Base-by-base conservation (phyloP, 2,797 vertebrate genomes). In the Corythornis leucogaster region DNA sequence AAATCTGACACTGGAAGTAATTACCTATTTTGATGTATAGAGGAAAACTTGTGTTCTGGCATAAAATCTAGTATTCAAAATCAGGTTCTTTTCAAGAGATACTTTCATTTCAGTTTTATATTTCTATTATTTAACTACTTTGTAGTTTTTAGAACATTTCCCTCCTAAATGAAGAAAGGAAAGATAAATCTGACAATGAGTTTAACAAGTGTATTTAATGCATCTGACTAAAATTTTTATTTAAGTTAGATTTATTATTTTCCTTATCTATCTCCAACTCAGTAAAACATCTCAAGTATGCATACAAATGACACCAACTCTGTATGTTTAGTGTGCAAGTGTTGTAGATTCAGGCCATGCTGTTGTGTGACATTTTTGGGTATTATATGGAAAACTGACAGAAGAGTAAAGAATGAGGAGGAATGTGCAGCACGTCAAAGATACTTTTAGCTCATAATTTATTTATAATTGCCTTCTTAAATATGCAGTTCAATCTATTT, bases 291-390 rank as follows among this genome's bases (percentile, higher is more conserved):
- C 33, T 40, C 6, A 64, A 15, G 13, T 7, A 43, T 0, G 0
- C 1, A 1, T 62, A 35, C 16, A 19, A 78, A 25, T 5, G 9
- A 28, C 9, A 42, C 2, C 13, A 24, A 1, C 19, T 78, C 57
- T 35, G 38, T 74, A 25, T 2, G 1, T 24, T 38, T 57, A 42
- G 5, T 18, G 10, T 30, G 11, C 0, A 0, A 64, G 6, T 11
- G 18, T 28, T 26, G 11, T 20, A 51, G n/a, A 19, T 77, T 63
- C 38, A 50, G 54, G 28, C 63, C 35, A 22, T 79, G 26, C 15
- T 45, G 6, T 30, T 76, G 15, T 2, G 0, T 43, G 28, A 6
- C 20, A 43, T 9, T 50, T 15, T 55, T 30, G 17, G n/a, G 26
- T 24, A 48, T 24, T 12, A 2, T 4, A 25, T 19, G 8, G n/a